These are phyloP conservation scores for Lampropteryx suffumata DNA, from an alignment of 2,888 invertebrate genomes.

Conservation along the genomic window DNA sequence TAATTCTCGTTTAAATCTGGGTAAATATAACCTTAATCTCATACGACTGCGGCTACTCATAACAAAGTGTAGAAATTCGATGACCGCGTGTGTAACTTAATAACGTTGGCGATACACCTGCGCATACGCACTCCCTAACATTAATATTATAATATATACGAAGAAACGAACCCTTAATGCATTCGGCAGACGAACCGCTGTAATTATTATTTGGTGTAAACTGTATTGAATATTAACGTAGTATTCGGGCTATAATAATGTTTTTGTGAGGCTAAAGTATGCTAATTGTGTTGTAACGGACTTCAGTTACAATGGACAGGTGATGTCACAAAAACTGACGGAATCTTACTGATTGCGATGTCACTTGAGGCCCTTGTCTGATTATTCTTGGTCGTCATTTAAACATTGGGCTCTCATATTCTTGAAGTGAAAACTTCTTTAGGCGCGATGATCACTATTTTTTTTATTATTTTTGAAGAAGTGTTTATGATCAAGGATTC, in stretches of 20 bases:
- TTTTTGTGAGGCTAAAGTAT: slow-evolving; percentile 69
- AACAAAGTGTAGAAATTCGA: slow-evolving; percentile 58
- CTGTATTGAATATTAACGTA: slow-evolving; percentile 73
- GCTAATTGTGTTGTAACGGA: slow-evolving; percentile 69
- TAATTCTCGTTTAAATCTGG: background rate
- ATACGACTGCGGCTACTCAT: slow-evolving; percentile 55
- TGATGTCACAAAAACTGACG: slow-evolving; percentile 63
- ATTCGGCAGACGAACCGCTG: slow-evolving; percentile 65
- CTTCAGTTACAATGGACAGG: slow-evolving; percentile 53
- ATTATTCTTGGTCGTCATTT: no score
- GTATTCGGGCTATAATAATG: slow-evolving; percentile 64
- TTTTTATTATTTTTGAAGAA: no score
- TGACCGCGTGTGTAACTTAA: slow-evolving; percentile 69
- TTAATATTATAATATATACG: slow-evolving; percentile 75
- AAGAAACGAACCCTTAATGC: slow-evolving; percentile 65
- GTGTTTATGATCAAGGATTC: no score
- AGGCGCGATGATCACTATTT: no score
- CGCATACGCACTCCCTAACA: slow-evolving; percentile 61
- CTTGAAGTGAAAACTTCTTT: no score
- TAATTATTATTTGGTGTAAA: slow-evolving; percentile 81
- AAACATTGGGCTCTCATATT: no score
- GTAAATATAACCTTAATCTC: slow-evolving; percentile 49
- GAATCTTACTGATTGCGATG: slow-evolving; percentile 60
- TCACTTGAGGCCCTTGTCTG: slow-evolving; percentile 39
- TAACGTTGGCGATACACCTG: slow-evolving; percentile 68